Conservation (phyloP, 2,888 invertebrate species). For the Pammene aurita region DNA sequence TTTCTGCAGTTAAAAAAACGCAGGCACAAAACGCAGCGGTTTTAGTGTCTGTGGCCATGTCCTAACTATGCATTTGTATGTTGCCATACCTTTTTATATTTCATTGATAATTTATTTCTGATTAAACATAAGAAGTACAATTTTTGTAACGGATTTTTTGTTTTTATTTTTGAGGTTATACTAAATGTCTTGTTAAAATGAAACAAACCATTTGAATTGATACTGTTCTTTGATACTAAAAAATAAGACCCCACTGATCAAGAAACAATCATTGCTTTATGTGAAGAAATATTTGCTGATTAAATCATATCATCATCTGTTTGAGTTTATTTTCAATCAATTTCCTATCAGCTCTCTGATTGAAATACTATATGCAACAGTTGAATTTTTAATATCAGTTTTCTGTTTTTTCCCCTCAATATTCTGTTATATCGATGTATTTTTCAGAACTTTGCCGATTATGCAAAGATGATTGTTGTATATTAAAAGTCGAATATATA, state of each 20-base stretch:
- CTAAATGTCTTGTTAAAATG: background rate
- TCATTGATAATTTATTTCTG: conserved; percentile 11
- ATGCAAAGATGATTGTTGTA: conserved; percentile 57
- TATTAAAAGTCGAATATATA: conserved; percentile 52
- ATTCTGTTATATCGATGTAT: background rate
- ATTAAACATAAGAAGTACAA: background rate
- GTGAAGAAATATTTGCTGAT: conserved; percentile 5
- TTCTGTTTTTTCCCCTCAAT: background rate
- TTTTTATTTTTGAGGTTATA: background rate
- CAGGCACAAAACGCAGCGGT: conserved; percentile 26
- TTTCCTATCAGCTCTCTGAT: background rate
- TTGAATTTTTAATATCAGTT: conserved; percentile 5
- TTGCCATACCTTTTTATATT: conserved; percentile 49
- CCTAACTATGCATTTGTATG: conserved; percentile 52
- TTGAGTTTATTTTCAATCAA: conserved; percentile 30
- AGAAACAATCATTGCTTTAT: conserved; percentile 16
- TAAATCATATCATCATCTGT: conserved; percentile 12
- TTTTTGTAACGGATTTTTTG: background rate
- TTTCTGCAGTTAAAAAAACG: conserved; percentile 21
- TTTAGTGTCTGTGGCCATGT: conserved; percentile 35
- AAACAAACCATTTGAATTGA: conserved; percentile 10
- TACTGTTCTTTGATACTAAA: too few species aligned
- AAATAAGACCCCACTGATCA: too few species aligned
- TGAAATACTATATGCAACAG: too few species aligned
- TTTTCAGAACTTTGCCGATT: conserved; percentile 9